Conservation (phyloP, 2,113 vertebrate genomes). For the Salminus brasiliensis region DNA sequence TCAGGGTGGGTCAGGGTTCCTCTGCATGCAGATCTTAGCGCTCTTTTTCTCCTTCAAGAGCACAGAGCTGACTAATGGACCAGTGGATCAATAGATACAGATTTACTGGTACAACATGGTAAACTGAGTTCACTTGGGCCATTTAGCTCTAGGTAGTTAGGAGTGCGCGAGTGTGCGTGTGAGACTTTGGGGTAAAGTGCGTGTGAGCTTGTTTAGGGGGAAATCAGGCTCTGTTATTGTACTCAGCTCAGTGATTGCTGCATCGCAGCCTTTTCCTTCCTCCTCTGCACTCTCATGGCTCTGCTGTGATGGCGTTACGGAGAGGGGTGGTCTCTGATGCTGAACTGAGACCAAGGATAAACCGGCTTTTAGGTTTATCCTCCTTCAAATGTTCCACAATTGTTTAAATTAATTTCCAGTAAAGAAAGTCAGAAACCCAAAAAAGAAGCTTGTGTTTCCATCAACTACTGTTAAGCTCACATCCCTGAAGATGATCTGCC, state of each 20-base stretch:
- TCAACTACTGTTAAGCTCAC: no score
- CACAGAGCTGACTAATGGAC: neutral
- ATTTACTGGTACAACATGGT: slow-evolving; percentile 1
- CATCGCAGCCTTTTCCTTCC: slow-evolving; percentile 38
- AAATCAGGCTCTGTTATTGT: slow-evolving; percentile 20
- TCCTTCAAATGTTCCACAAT: no score
- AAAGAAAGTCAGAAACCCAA: no score
- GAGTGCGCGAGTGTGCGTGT: neutral
- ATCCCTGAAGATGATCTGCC: no score
- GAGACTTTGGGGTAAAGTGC: neutral
- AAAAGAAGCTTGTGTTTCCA: no score
- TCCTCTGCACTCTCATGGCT: neutral
- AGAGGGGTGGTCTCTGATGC: neutral
- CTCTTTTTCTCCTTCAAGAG: slow-evolving; percentile 12
- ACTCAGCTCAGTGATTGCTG: slow-evolving; percentile 11
- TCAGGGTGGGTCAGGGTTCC: neutral
- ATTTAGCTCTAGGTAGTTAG: neutral
- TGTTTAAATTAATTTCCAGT: no score
- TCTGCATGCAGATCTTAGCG: neutral
- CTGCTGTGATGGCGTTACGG: neutral
- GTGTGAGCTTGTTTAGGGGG: neutral
- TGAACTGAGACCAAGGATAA: neutral
- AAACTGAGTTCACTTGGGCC: neutral
- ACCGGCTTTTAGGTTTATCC: neutral
- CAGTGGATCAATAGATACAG: slow-evolving; percentile 5